phyloP scores from a whole-genome alignment of 2,888 invertebrate species.

The Sussaba pulchella region DNA sequence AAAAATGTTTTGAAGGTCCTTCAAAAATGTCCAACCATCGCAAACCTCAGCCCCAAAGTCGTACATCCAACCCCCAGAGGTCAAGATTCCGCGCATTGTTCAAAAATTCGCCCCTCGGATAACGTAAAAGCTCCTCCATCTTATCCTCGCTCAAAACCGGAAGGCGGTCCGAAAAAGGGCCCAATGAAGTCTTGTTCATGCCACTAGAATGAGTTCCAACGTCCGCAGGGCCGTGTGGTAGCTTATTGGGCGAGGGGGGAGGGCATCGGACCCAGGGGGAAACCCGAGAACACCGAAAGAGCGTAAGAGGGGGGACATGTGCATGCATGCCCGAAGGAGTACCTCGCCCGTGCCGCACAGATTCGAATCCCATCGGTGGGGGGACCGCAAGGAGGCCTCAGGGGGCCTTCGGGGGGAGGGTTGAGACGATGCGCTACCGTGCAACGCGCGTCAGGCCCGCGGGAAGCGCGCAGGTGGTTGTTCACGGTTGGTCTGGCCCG shows the following conservation, averaged over 20 bases:
- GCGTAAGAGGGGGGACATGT: slow-evolving; percentile 24
- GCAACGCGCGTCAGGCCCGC: slow-evolving; percentile 62
- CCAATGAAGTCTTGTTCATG: slow-evolving; percentile 58
- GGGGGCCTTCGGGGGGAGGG: slow-evolving; percentile 47
- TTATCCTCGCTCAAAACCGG: slow-evolving; percentile 58
- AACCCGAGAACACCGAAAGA: no score
- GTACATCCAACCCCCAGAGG: no score
- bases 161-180: slow-evolving; percentile 62
- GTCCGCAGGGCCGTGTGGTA: slow-evolving; percentile 59
- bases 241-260: slow-evolving; percentile 47
- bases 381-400: no score
- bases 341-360: slow-evolving; percentile 59
- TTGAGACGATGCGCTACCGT: slow-evolving; percentile 45
- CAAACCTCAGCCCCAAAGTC: no score
- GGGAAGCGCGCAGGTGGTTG: slow-evolving; percentile 65
- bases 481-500: slow-evolving; percentile 66
- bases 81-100: no score
- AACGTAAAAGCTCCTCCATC: slow-evolving; percentile 61
- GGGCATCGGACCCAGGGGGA: no score
- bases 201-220: slow-evolving; percentile 53
- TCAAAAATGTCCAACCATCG: no score
- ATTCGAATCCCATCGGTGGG: slow-evolving; percentile 8
- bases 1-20: no score
- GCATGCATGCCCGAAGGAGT: slow-evolving; percentile 40
- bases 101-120: no score